These are phyloP conservation scores for Drosophila trapezifrons DNA, from an alignment of 1,140 invertebrate genomes.

Conservation along the genomic window DNA sequence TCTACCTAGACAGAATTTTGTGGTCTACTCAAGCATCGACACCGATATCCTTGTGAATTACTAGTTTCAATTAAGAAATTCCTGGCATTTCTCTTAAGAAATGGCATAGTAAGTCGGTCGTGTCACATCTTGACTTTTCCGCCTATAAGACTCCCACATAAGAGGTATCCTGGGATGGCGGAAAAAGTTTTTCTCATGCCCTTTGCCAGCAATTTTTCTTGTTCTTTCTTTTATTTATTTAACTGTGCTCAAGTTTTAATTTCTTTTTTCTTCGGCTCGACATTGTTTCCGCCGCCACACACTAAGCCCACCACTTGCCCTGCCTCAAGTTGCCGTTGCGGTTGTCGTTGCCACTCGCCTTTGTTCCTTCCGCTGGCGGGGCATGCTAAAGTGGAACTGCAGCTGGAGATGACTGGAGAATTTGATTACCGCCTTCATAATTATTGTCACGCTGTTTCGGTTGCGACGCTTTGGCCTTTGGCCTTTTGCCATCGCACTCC, in stretches of 20 bases:
- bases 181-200: constrained; percentile 24
- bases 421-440: constrained; percentile 76
- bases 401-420: constrained; percentile 45
- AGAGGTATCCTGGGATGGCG: constrained; percentile 11
- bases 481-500: constrained; percentile 43
- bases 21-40: no score
- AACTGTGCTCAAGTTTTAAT: constrained; percentile 75
- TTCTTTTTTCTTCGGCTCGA: constrained; percentile 63
- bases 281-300: constrained; percentile 68
- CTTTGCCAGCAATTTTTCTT: constrained; percentile 21
- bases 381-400: constrained; percentile 75
- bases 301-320: constrained; percentile 27
- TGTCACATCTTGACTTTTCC: constrained; percentile 6
- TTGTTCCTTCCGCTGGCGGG: constrained; percentile 63
- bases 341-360: constrained; percentile 73
- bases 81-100: constrained; percentile 1
- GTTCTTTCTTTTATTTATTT: constrained; percentile 63
- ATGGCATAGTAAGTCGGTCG: background rate
- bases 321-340: constrained; percentile 72
- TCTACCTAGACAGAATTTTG: background rate
- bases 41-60: no score
- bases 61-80: constrained; percentile 9
- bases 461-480: constrained; percentile 40
- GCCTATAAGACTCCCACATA: constrained; percentile 1
- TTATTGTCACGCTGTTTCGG: constrained; percentile 67